Percentiles rank a stretch among this genome's conserved stretches.
These are phyloP conservation scores for Centropristis striata DNA, from an alignment of 2,113 vertebrate genomes.

Conservation along the genomic window DNA sequence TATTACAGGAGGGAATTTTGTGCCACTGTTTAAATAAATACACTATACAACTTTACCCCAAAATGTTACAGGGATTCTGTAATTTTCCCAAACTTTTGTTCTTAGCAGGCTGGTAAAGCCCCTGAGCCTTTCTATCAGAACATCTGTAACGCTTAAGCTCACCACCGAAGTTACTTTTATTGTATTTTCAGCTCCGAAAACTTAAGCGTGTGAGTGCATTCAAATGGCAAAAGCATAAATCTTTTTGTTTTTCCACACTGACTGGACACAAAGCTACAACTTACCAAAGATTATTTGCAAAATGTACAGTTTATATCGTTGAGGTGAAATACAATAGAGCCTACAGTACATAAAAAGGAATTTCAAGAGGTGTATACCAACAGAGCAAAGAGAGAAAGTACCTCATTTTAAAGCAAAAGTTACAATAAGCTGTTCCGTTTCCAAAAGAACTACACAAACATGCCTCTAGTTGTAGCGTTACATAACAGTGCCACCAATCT, in stretches of 20 bases:
- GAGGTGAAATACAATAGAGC: background rate
- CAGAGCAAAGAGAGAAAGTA: background rate
- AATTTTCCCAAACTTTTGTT: background rate
- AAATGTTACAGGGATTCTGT: constrained; percentile 1
- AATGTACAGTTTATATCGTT: background rate
- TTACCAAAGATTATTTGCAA: background rate
- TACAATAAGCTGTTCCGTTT: background rate
- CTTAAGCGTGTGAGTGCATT: background rate
- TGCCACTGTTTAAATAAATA: background rate
- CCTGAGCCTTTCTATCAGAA: background rate
- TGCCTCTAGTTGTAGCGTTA: background rate
- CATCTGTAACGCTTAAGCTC: background rate
- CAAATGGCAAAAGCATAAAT: background rate
- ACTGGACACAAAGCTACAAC: background rate
- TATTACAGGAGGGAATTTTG: constrained; percentile 13
- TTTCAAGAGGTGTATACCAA: constrained; percentile 1
- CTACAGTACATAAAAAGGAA: background rate
- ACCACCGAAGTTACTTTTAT: background rate
- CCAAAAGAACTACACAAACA: background rate
- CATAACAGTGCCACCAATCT: background rate
- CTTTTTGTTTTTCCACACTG: background rate
- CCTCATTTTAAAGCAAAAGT: background rate
- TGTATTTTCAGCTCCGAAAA: background rate
- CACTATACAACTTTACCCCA: background rate
- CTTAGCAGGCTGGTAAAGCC: constrained; percentile 1